Evolutionary conservation across 1,140 invertebrate genomes (phyloP), one percentile per base, ranked within the genome.

Genomic region (Penaeus indicus): DNA sequence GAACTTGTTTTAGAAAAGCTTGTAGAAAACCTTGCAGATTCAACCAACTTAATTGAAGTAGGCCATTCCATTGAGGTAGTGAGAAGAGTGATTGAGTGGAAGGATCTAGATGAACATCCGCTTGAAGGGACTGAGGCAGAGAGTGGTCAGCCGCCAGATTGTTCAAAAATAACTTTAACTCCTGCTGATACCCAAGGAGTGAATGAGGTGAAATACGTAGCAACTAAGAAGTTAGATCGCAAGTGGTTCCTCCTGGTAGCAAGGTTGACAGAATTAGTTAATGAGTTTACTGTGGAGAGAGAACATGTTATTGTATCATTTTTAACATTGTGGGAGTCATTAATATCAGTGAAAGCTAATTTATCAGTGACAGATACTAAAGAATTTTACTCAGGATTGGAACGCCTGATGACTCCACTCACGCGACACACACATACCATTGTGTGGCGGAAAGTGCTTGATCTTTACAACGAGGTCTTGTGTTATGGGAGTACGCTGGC

Each of bases 271-370:
- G 92, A 61, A 93, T 93, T 27, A 94, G 94, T 89, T 95, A 92
- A 94, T 94, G 90, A 93, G 93, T 90, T 92, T 95, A 83, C 94
- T 95, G 91, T 92, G 93, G 82, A 92, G 94, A 92, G 94, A 94
- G 94, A 94, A 91, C 93, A 94, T 86, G 95, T 92, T 94, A 94
- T 97, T 77, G 94, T 97, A 63, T 96, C 96, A 38, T 97, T 97
- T 92, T 94, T 97, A 72, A 95, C 96, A 84, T 93, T 97, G 18
- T 97, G 97, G 97, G 96, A 97, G 92, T 96, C 96, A 89, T 96
- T 97, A n/a, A 97, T 98, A 92, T 97, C 96, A 75, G 96, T 97
- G 0, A 97, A 97, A 93, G 96, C 97, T 21, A 97, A 97, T 94
- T 94, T 98, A 38, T 97, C 96, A 32, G 95, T 97, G 19, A 95